Evolutionary conservation across 2,113 vertebrate species (phyloP).

Genomic region (Nerophis lumbriciformis): DNA sequence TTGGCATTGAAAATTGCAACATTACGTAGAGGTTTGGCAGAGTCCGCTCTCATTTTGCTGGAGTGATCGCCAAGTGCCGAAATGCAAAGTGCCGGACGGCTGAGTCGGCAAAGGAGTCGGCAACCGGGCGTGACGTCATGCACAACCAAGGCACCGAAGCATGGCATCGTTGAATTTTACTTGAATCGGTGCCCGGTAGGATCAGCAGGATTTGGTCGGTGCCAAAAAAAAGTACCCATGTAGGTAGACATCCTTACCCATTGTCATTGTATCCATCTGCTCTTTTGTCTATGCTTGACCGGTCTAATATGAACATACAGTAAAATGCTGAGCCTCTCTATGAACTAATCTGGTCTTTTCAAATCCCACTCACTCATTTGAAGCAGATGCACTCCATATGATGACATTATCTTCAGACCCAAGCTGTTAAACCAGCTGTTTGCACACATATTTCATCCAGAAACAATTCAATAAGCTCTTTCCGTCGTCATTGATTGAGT

Average conservation of each 20-base stretch:
- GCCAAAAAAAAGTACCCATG: no score
- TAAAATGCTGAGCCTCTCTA: conserved; percentile 13
- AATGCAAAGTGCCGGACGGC: no score
- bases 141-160: no score
- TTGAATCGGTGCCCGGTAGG: no score
- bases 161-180: no score
- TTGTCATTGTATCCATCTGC: conserved; percentile 21
- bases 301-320: conserved; percentile 21
- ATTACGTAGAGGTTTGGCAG: no score
- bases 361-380: conserved; percentile 1
- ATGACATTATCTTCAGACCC: conserved; percentile 3
- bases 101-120: no score
- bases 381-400: conserved; percentile 15
- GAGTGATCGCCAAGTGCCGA: no score
- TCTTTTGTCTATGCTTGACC: conserved; percentile 27
- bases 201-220: no score
- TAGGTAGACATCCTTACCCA: neutral
- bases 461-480: neutral
- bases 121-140: no score
- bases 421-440: conserved; percentile 26
- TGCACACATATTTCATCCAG: conserved; percentile 14
- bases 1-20: no score
- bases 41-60: no score
- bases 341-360: conserved; percentile 14
- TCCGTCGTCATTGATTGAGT: neutral